These are phyloP conservation scores for Reticulitermes lucifugus DNA, from an alignment of 2,888 invertebrate genomes.

Conservation along the genomic window DNA sequence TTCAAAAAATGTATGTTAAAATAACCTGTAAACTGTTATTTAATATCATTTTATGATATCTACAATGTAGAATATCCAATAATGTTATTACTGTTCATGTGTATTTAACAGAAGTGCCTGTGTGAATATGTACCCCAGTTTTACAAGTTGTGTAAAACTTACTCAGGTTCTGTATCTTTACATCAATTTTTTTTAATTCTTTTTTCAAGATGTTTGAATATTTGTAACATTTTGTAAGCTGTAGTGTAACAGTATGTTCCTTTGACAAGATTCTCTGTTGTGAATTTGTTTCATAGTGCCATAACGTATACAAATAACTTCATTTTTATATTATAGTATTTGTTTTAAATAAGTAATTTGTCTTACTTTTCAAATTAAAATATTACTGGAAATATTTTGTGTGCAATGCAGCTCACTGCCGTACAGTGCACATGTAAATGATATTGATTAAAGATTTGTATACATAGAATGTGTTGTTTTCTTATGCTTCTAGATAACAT, in stretches of 20 bases:
- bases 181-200: background rate
- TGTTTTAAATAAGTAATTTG: background rate
- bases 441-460: constrained; percentile 25
- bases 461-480: background rate
- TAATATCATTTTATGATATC: background rate
- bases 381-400: constrained; percentile 4
- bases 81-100: constrained; percentile 19
- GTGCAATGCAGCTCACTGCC: background rate
- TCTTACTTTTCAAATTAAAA: background rate
- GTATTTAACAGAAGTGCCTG: constrained; percentile 20
- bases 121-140: constrained; percentile 16
- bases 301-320: constrained; percentile 16
- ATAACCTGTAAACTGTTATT: constrained; percentile 6
- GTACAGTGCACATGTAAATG: constrained; percentile 17
- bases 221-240: constrained; percentile 1
- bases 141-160: constrained; percentile 18
- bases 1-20: background rate
- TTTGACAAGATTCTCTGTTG: constrained; percentile 32
- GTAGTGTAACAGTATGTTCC: constrained; percentile 9
- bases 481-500: too few species aligned
- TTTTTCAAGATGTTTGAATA: background rate
- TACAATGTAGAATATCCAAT: background rate
- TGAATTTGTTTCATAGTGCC: constrained; percentile 40
- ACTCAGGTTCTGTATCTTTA: constrained; percentile 29
- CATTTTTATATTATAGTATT: constrained; percentile 12